These are phyloP conservation scores for Aquatica leii DNA, from an alignment of 2,888 invertebrate genomes.

Conservation along the genomic window DNA sequence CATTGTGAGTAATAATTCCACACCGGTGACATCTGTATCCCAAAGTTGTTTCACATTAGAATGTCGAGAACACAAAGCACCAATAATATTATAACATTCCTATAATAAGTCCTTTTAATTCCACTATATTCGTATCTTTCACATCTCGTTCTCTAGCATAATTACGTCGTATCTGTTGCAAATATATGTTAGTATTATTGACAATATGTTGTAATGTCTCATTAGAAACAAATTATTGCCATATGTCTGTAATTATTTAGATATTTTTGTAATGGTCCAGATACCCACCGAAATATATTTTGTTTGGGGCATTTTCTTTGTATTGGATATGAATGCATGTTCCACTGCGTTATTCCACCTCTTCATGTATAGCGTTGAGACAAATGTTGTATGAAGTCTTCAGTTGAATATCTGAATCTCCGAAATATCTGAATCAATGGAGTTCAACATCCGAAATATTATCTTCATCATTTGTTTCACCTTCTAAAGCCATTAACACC, in stretches of 20 bases:
- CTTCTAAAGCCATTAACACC: no score
- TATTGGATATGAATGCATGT: background rate
- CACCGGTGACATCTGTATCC: background rate
- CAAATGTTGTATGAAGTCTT: no score
- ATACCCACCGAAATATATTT: background rate
- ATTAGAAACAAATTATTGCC: background rate
- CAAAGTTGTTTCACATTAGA: no score
- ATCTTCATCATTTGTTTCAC: background rate
- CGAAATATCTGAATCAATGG: background rate
- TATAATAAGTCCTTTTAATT: no score
- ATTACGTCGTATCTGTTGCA: background rate
- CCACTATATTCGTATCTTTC: no score
- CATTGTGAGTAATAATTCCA: background rate
- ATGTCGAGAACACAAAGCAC: no score
- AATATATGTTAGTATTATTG: no score
- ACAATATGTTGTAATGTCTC: background rate
- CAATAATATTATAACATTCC: background rate
- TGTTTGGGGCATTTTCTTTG: background rate
- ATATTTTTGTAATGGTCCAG: no score
- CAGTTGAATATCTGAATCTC: background rate
- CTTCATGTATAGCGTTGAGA: no score
- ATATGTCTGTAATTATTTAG: background rate
- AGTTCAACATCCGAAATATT: background rate
- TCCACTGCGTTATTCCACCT: background rate
- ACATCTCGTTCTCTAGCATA: no score